A percentile compares a stretch with the other conserved stretches of the same genome.
These are phyloP conservation scores for Petaurus breviceps DNA, from an alignment of 2,113 vertebrate genomes.

Conservation along the genomic window DNA sequence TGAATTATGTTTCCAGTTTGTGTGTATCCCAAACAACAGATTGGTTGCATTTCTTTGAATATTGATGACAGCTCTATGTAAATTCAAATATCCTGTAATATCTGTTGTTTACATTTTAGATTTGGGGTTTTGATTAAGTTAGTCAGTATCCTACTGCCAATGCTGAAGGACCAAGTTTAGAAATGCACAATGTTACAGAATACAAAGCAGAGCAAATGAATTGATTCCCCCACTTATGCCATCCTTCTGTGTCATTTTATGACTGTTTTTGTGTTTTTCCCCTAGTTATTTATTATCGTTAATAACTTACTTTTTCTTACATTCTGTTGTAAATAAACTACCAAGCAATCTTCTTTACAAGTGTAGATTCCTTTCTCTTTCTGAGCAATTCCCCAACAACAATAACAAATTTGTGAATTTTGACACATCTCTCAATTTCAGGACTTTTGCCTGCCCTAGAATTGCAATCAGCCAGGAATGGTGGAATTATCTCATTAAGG, in stretches of 20 bases:
- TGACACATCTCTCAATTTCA: background rate
- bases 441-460: background rate
- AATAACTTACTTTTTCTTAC: slow-evolving; percentile 85
- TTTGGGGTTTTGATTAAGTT: slow-evolving; percentile 68
- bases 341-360: slow-evolving; percentile 85
- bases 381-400: background rate
- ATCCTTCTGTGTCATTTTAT: slow-evolving; percentile 69
- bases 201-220: slow-evolving; percentile 65
- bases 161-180: slow-evolving; percentile 80
- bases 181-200: slow-evolving; percentile 53
- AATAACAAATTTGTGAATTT: background rate
- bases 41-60: slow-evolving; percentile 66
- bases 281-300: slow-evolving; percentile 87
- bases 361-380: slow-evolving; percentile 58
- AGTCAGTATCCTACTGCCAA: slow-evolving; percentile 66
- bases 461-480: background rate
- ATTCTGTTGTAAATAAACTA: slow-evolving; percentile 90
- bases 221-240: slow-evolving; percentile 63
- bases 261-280: slow-evolving; percentile 69
- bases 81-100: slow-evolving; percentile 64
- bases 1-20: slow-evolving; percentile 69
- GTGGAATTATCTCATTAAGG: background rate
- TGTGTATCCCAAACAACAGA: slow-evolving; percentile 68
- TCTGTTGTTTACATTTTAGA: slow-evolving; percentile 56
- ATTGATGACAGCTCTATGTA: slow-evolving; percentile 44